These are phyloP conservation scores for Acanthornis magna DNA, from an alignment of 2,797 vertebrate species.

Conservation along the genomic window DNA sequence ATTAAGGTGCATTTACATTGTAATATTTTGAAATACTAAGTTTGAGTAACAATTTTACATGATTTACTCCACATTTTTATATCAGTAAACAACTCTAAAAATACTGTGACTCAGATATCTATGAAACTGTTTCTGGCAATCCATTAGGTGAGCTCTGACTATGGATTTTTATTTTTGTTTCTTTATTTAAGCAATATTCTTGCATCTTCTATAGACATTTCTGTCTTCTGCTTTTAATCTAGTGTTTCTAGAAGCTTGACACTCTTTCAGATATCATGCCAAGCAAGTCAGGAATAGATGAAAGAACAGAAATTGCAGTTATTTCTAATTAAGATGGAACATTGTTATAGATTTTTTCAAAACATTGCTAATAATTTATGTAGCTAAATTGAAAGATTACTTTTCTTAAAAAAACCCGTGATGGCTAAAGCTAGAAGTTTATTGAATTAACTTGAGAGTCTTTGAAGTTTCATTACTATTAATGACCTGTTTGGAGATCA, in stretches of 20 bases:
- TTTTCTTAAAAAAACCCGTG: conserved; percentile 18
- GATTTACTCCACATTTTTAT: background rate
- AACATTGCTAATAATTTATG: conserved; percentile 40
- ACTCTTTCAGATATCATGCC: conserved; percentile 11
- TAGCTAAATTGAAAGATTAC: conserved; percentile 50
- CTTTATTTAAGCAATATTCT: background rate
- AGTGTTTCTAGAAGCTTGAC: background rate
- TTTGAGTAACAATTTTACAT: background rate
- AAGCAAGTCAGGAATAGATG: conserved; percentile 35
- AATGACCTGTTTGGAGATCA: conserved; percentile 58
- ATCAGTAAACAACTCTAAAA: background rate
- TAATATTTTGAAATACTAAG: background rate
- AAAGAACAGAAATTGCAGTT: conserved; percentile 31
- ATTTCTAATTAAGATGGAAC: conserved; percentile 58
- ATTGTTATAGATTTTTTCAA: conserved; percentile 50
- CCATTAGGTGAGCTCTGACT: background rate
- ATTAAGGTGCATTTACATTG: background rate
- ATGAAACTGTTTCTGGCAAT: background rate
- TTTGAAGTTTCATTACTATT: conserved; percentile 69
- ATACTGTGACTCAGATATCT: background rate
- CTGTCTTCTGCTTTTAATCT: conserved; percentile 13
- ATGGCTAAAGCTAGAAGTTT: conserved; percentile 57
- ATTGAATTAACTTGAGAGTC: conserved; percentile 50
- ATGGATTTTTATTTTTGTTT: background rate
- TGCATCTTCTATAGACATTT: background rate